Evolutionary conservation across 2,888 invertebrate species (phyloP).

Genomic region (Drosophila rubida): DNA sequence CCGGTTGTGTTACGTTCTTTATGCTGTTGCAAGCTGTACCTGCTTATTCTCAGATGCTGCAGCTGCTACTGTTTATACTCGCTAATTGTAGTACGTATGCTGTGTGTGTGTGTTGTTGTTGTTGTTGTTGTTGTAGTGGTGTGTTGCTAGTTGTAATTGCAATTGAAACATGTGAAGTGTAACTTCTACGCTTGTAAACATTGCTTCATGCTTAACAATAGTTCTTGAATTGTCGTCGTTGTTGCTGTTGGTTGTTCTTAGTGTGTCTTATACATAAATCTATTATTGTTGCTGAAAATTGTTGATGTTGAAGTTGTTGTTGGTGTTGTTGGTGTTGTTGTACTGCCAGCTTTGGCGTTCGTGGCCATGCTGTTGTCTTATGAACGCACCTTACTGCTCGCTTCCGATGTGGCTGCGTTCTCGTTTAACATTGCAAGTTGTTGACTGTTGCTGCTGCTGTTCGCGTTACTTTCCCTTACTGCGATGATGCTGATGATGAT

Average conservation of each 20-base stretch:
- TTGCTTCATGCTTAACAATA: slow-evolving; percentile 64
- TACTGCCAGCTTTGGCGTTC: slow-evolving; percentile 2
- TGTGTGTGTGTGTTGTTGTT: slow-evolving; percentile 27
- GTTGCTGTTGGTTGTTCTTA: slow-evolving; percentile 30
- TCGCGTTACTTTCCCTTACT: not conserved
- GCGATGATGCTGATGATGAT: slow-evolving; percentile 1
- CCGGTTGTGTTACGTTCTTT: slow-evolving; percentile 10
- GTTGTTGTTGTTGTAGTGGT: slow-evolving; percentile 16
- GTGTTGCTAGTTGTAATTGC: slow-evolving; percentile 8
- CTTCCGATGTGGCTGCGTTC: slow-evolving; percentile 7
- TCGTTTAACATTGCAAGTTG: not conserved
- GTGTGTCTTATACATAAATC: slow-evolving; percentile 11
- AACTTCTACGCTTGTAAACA: slow-evolving; percentile 59
- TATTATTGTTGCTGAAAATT: slow-evolving; percentile 21
- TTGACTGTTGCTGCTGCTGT: not conserved
- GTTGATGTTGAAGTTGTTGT: slow-evolving; percentile 6
- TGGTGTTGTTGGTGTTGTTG: slow-evolving; percentile 6
- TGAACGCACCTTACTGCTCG: not conserved
- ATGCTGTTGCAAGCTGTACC: too few relatives aligned
- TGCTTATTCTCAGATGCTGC: too few relatives aligned
- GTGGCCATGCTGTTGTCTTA: slow-evolving; percentile 4
- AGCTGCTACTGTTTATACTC: slow-evolving; percentile 7
- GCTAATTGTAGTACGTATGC: slow-evolving; percentile 20
- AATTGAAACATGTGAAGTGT: slow-evolving; percentile 5
- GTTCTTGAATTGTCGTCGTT: slow-evolving; percentile 47